Evolutionary conservation across 2,888 invertebrate genomes (phyloP), one percentile per base, ranked within the genome.

Genomic region (Boloria euphrosyne): DNA sequence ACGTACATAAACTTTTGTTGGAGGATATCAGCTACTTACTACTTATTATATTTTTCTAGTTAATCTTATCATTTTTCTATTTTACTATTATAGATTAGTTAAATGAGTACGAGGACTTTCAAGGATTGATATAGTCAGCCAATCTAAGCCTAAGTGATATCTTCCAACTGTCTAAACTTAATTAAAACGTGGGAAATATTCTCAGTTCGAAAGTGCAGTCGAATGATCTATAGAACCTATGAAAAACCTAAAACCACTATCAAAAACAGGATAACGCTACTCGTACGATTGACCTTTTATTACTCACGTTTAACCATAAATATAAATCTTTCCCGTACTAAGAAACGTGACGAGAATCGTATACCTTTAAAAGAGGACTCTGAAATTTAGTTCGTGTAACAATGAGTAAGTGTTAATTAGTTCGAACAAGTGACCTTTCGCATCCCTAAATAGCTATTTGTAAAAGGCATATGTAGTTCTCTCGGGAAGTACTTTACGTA

Each of bases 311-410:
- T 22, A 47, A 31, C 58, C 53, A 65, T 66, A 65, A 49, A 55
- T 62, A 65, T 65, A 68, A 68, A 65, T 68, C 65, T 49, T 46
- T 46, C 46, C 46, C 46, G 22, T n/a, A 51, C 57, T 62, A 57
- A 27, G 58, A 27, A 57, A 62, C 65, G 68, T 68, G 68, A 44
- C 13, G 16, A 50, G 68, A 65, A 62, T 68, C 44, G 22, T 57
- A 46, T 22, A 57, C 27, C 44, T 55, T 18, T 38, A 47, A 27
- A 18, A 14, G 38, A 16, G 17, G 31, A 51, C 44, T 47, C 58
- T 44, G 14, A n/a, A 53, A 57, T 52, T 49, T 16, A 17, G 4
- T 14, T 17, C 46, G 16, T 13, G 44, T 46, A 46, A 57, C 5
- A 27, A 57, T 57, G 44, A 46, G 18, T 46, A 46, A 38, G 10